Evolutionary conservation across 2,113 vertebrate genomes (phyloP).

Genomic region (Syngnathoides biaculeatus): DNA sequence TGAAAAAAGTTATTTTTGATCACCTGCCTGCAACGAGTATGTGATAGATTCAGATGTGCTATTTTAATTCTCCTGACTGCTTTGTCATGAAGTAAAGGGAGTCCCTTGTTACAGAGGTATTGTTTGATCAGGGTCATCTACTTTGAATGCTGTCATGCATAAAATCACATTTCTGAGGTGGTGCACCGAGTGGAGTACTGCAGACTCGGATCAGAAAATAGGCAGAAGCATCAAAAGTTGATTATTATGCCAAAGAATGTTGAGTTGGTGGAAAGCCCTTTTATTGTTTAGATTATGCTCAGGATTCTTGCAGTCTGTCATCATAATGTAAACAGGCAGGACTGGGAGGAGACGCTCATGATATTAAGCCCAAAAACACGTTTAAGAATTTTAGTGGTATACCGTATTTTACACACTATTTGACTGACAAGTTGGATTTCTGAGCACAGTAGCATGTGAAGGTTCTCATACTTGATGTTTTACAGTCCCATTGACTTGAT

Average conservation of each 20-base stretch:
- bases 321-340: conserved; percentile 6
- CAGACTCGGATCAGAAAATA: conserved; percentile 17
- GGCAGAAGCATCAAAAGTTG: conserved; percentile 24
- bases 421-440: neutral
- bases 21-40: neutral
- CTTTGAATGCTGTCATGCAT: conserved; percentile 9
- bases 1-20: too few species aligned
- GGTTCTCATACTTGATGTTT: neutral
- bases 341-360: neutral
- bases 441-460: neutral
- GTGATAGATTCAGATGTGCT: neutral
- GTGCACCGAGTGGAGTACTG: conserved; percentile 3
- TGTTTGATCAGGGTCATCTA: conserved; percentile 23
- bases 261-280: conserved; percentile 22
- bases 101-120: neutral
- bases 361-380: neutral
- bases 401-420: conserved; percentile 1
- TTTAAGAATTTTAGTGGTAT: neutral
- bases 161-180: conserved; percentile 32
- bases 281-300: conserved; percentile 33
- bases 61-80: neutral
- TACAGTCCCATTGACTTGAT: neutral
- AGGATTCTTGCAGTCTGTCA: conserved; percentile 24
- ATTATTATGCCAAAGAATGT: conserved; percentile 35
- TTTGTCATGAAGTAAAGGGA: neutral